Conservation (phyloP, 2,888 invertebrate genomes). For the Leptura quadrifasciata region DNA sequence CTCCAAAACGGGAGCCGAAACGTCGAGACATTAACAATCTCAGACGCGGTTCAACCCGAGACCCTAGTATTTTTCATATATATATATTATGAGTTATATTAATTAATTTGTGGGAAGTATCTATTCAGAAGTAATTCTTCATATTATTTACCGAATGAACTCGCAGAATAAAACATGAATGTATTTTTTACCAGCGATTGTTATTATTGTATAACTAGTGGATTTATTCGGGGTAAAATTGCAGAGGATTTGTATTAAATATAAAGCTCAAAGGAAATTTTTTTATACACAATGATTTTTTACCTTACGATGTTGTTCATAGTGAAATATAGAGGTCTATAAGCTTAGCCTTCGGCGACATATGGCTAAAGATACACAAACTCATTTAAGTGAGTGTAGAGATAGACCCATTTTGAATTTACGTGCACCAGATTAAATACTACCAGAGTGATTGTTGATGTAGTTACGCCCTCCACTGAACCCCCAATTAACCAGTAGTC, state of each 20-base stretch:
- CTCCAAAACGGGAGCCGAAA: too few species aligned
- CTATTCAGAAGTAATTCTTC: too few species aligned
- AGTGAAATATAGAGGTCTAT: conserved; percentile 48
- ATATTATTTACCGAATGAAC: too few species aligned
- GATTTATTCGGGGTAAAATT: conserved; percentile 9
- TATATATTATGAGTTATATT: too few species aligned
- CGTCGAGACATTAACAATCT: too few species aligned
- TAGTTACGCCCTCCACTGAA: conserved; percentile 72
- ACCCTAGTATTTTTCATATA: too few species aligned
- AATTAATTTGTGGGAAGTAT: too few species aligned
- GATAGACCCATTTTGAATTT: conserved; percentile 32
- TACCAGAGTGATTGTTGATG: conserved; percentile 69
- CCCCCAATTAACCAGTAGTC: conserved; percentile 73
- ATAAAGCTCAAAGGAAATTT: conserved; percentile 8
- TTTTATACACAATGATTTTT: conserved; percentile 15
- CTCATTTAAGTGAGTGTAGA: conserved; percentile 45
- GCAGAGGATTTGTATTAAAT: conserved; percentile 23
- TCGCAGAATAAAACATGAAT: neutral
- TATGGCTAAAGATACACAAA: conserved; percentile 46
- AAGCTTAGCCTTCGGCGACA: conserved; percentile 53
- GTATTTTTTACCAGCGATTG: conserved; percentile 9
- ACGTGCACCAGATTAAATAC: conserved; percentile 37
- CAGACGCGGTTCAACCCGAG: too few species aligned
- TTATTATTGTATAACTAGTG: conserved; percentile 19
- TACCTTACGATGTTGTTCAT: conserved; percentile 33